phyloP scores from a whole-genome alignment of 2,113 vertebrate species.

The zebrafish (Danio rerio) region GRCz12tu NC_133193.1:16734501-16735000 shows the following conservation, averaged over 20 bases:
- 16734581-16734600: background rate
- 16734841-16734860: conserved; percentile 61
- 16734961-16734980: conserved; percentile 57
- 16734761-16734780: conserved; percentile 56
- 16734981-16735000: conserved; percentile 60
- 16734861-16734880: conserved; percentile 38
- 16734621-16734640: too few relatives aligned
- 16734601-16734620: background rate
- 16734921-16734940: conserved; percentile 49
- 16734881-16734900: conserved; percentile 73
- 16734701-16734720: conserved; percentile 37
- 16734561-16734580: too few relatives aligned
- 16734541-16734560: too few relatives aligned
- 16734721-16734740: conserved; percentile 50
- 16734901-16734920: conserved; percentile 61
- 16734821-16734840: conserved; percentile 65
- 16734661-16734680: conserved; percentile 45
- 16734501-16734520: too few relatives aligned
- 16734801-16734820: conserved; percentile 76
- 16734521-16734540: too few relatives aligned
- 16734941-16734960: conserved; percentile 54
- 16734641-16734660: conserved; percentile 9
- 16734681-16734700: conserved; percentile 68
- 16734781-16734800: conserved; percentile 75
- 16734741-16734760: conserved; percentile 48